Evolutionary conservation across 2,113 vertebrate species (phyloP).

Genomic region (Ptilorrhoa leucosticta): DNA sequence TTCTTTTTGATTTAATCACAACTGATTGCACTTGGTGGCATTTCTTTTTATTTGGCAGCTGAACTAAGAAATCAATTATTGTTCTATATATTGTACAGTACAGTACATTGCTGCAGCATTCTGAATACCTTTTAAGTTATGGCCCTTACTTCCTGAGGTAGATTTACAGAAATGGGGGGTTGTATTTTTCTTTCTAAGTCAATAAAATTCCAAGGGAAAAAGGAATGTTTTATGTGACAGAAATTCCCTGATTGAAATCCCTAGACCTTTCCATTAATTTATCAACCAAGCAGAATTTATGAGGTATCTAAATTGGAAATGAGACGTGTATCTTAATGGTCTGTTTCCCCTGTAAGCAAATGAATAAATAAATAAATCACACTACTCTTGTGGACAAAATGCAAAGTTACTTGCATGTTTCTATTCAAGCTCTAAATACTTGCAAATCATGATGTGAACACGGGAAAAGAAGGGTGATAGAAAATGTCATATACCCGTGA

Average conservation of each 20-base stretch:
- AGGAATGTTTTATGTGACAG: background rate
- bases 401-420: background rate
- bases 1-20: background rate
- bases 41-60: background rate
- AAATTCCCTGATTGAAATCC: background rate
- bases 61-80: background rate
- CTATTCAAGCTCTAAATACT: background rate
- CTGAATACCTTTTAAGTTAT: conserved; percentile 13
- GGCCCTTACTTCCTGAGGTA: background rate
- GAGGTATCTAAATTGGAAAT: conserved; percentile 37
- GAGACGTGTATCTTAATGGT: background rate
- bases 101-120: background rate
- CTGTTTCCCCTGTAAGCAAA: background rate
- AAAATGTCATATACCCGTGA: background rate
- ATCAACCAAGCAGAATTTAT: background rate
- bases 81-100: background rate
- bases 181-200: background rate
- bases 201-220: background rate
- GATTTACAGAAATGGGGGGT: background rate
- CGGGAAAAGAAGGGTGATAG: background rate
- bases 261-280: background rate
- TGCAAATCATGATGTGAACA: background rate
- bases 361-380: conserved; percentile 32
- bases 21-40: background rate
- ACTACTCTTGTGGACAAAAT: background rate